Conservation (phyloP, 1,140 invertebrate species). For the Mactra quadrangularis region DNA sequence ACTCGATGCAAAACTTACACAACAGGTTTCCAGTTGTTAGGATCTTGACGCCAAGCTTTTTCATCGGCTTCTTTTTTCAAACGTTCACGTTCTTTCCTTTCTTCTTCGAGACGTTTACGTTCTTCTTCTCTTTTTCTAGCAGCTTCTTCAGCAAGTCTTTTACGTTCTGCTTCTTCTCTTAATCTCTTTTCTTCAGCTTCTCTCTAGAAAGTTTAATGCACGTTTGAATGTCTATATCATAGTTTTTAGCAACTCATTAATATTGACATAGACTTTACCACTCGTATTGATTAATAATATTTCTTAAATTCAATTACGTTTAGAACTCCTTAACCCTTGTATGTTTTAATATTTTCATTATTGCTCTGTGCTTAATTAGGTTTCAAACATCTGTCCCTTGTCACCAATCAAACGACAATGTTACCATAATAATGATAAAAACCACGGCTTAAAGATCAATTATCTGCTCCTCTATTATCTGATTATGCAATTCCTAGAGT, state of each 20-base stretch:
- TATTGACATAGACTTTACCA: not conserved
- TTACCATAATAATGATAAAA: no score
- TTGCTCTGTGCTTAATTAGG: no score
- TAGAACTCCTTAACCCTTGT: no score
- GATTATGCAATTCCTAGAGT: no score
- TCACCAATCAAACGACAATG: no score
- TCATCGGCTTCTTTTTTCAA: constrained; percentile 16
- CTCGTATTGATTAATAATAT: not conserved
- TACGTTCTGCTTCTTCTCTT: constrained; percentile 14
- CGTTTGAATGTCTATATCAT: not conserved
- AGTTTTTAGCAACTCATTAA: not conserved
- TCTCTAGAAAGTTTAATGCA: not conserved
- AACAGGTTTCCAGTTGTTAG: constrained; percentile 29
- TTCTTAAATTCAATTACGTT: constrained; percentile 4
- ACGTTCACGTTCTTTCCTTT: not conserved
- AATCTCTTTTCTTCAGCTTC: constrained; percentile 10
- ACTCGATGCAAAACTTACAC: constrained; percentile 2
- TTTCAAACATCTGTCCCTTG: no score
- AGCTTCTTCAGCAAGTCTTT: not conserved
- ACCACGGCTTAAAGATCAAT: no score
- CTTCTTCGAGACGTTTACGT: not conserved
- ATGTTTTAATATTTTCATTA: no score
- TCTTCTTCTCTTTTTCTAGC: constrained; percentile 16
- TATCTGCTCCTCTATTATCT: no score
- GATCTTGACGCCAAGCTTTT: constrained; percentile 21